Conservation (phyloP, 2,797 vertebrate genomes). For the Setipinna tenuifilis region DNA sequence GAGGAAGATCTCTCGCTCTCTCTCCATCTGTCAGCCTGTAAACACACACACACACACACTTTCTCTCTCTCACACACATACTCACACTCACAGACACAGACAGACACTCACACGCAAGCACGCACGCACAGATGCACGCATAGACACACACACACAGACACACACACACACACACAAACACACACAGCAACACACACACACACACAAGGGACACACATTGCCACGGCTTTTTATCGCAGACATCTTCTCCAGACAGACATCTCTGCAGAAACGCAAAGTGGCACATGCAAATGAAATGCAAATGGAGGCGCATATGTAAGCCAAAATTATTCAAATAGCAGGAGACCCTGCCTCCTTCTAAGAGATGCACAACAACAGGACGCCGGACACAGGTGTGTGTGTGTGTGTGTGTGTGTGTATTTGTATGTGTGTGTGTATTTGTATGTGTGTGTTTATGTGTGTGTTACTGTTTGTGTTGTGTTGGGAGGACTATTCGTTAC, state of each 20-base stretch:
- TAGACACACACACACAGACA: no score
- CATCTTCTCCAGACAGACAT: slow-evolving; percentile 20
- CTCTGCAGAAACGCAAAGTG: slow-evolving; percentile 5
- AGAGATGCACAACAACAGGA: slow-evolving; percentile 10
- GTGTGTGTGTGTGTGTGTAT: no score
- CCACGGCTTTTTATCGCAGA: not conserved
- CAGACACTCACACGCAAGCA: not conserved
- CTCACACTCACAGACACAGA: not conserved
- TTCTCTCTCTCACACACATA: not conserved
- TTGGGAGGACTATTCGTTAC: no score
- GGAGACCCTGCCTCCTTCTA: not conserved
- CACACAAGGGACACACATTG: not conserved
- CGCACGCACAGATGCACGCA: not conserved
- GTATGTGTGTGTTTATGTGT: no score
- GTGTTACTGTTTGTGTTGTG: no score
- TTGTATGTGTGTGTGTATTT: no score
- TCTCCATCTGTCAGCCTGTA: slow-evolving; percentile 16
- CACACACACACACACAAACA: not conserved
- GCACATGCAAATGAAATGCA: slow-evolving; percentile 20
- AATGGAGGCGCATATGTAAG: not conserved
- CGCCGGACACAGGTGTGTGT: not conserved
- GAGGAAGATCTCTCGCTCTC: not conserved
- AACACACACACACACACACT: not conserved
- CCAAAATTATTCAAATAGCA: slow-evolving; percentile 31
- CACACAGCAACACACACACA: not conserved